Base-by-base conservation (phyloP, 2,888 invertebrate species). In the Drosophila austrosaltans region DNA sequence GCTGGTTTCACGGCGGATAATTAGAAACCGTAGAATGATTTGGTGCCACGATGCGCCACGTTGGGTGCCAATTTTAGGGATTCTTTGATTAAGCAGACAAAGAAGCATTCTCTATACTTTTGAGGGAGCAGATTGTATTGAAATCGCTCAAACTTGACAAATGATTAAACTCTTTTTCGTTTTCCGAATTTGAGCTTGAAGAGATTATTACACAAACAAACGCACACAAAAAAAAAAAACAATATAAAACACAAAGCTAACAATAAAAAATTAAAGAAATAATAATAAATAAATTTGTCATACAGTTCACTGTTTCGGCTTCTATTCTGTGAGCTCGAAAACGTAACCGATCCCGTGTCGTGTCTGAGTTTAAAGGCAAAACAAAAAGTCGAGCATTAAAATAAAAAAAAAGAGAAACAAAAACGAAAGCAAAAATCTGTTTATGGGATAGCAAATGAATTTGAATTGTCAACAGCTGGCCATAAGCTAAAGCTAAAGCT, bases 381-480 rank as follows among this genome's bases (percentile, higher is more conserved):
- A 54, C 60, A 16, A 25, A 56, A 59, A 36, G 8, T 36, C 36
- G 36, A 36, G 7, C 10, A 36, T 36, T 36, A 36, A 36, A 36
- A 36, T 30, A 12, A 54, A 28, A 6, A 12, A 2, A 40, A 57
- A 54, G 56, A 16, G 20, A 54, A 58, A 67, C 44, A 5, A 4
- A 42, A 42, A 16, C 1, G 6, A 42, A 42, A 16, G 65, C 53
- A 54, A 61, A 74, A 69, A 53, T 70, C 81, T 78, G 82, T 78
- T 76, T 74, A 66, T 64, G 69, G 74, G 62, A 67, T 42, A 42
- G 16, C 42, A 42, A 6, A 42, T 16, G 16, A 75, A 81, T 68
- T 80, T 66, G 63, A 72, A 75, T 66, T 66, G 71, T 54, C 60
- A 67, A 61, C 73, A 73, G 67, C 67, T 79, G 66, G 59, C 42